Evolutionary conservation across 2,888 invertebrate species (phyloP), one percentile per base, ranked within the genome.

Genomic region (Morpho achilles): DNA sequence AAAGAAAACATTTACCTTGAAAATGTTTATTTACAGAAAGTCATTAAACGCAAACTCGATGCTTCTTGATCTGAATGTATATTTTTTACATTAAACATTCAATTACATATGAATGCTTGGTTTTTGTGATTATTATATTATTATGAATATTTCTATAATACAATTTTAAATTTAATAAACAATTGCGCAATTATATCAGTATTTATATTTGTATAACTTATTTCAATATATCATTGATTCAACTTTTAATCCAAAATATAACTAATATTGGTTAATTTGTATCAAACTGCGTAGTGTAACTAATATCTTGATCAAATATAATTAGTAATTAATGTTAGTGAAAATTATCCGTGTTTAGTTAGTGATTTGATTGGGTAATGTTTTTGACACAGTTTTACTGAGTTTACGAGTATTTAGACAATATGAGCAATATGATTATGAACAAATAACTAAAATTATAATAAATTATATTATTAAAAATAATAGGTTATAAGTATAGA

Each of bases 241-340:
- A 32, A 32, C 32, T 32, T 32, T 32, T 32, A 32, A 32, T 5
- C 32, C 3, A 5, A 2, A 32, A 5, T 32, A 8, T 43, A 22
- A 52, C 39, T n/a, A 39, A 52, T 52, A 52, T 32, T 32, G 32
- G 32, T 2, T 32, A 32, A 45, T 45, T 52, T 45, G 52, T 52
- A 45, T 52, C 52, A 52, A 52, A 52, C 52, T 32, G 45, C 52
- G 52, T 8, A 52, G 39, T 52, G 44, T 39, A 9, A 52, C 44
- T 52, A 53, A 46, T 47, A 45, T 44, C 46, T 53, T 46, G 53
- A 46, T 40, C 41, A 39, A 53, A 53, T 46, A 53, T 53, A 45
- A 22, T 53, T 53, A 53, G 40, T 53, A 53, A 53, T 16, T 45
- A 53, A 53, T 53, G 53, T 47, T 47, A 7, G 53, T 16, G 39